Base-by-base conservation (phyloP, 2,888 invertebrate species). In the Blera fallax region DNA sequence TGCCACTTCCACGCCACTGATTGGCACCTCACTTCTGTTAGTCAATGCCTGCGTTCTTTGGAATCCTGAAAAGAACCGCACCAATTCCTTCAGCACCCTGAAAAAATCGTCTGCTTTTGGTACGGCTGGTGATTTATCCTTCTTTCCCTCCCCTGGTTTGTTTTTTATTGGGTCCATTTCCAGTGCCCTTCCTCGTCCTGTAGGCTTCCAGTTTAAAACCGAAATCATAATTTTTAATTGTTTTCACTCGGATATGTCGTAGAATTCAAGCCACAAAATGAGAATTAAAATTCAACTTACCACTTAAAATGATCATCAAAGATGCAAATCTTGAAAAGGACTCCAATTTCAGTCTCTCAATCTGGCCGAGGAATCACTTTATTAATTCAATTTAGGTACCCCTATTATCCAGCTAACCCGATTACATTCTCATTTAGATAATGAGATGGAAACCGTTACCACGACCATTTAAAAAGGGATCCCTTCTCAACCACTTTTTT, bases 371-470 rank as follows among this genome's bases (percentile, higher is more conserved):
- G 7, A 58, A 32, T 48, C 50, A 10, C 27, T 45, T 18, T 52
- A 62, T 45, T 52, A 62, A 56, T 45, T 58, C 21, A 72, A 72
- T 73, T 73, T 32, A 21, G 40, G 4, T 40, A 48, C 34, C 48
- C 43, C 34, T 43, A 69, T 8, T 43, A 11, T 32, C 43, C 67
- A 58, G 16, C 18, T 65, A 79, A 79, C 37, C 73, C 48, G 37
- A 65, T 78, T 54, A 54, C 43, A 73, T 29, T 64, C 21, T 45
- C 24, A 73, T 73, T 79, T 2, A 73, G 73, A 79, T 73, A 65
- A 73, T 79, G 48, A 65, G 56, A 72, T 79, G 27, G 8, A 60
- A 50, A 21, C 43, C 24, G 27, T 21, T 34, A 10, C 32, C 45
- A 56, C 43, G 16, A 24, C 21, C 76, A 65, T 76, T 45, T 54